phyloP scores from a whole-genome alignment of 2,888 invertebrate species.

The Choristoneura rosaceana region DNA sequence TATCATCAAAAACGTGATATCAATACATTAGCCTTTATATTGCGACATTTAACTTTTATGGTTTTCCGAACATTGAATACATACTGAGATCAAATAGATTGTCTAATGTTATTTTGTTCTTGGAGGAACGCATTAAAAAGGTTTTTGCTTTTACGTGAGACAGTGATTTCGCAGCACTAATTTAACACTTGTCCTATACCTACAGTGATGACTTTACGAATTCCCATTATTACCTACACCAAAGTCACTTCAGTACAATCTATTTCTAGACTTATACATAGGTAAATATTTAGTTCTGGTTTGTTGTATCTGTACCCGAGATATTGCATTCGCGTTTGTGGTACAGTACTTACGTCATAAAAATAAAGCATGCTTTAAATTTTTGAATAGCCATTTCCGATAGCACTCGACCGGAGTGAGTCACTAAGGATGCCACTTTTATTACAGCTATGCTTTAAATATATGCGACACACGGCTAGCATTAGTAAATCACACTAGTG shows the following conservation, averaged over 20 bases:
- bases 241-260: not conserved
- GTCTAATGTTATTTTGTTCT: not conserved
- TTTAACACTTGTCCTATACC: not conserved
- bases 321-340: not conserved
- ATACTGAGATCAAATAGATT: not conserved
- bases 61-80: slow-evolving; percentile 45
- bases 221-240: too few species aligned
- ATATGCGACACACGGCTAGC: not conserved
- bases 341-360: slow-evolving; percentile 27
- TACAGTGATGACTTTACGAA: not conserved
- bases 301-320: not conserved
- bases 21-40: slow-evolving; percentile 66
- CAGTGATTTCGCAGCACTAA: not conserved
- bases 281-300: not conserved
- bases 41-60: slow-evolving; percentile 61
- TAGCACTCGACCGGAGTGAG: slow-evolving; percentile 13
- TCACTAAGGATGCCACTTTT: slow-evolving; percentile 28
- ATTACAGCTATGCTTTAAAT: slow-evolving; percentile 17
- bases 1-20: slow-evolving; percentile 65
- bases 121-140: not conserved
- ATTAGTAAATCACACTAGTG: not conserved
- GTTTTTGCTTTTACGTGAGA: not conserved
- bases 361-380: slow-evolving; percentile 24
- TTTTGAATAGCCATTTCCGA: slow-evolving; percentile 29
- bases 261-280: not conserved